Base-by-base conservation (phyloP, 1,140 invertebrate genomes). In the Drosophila funebris region DNA sequence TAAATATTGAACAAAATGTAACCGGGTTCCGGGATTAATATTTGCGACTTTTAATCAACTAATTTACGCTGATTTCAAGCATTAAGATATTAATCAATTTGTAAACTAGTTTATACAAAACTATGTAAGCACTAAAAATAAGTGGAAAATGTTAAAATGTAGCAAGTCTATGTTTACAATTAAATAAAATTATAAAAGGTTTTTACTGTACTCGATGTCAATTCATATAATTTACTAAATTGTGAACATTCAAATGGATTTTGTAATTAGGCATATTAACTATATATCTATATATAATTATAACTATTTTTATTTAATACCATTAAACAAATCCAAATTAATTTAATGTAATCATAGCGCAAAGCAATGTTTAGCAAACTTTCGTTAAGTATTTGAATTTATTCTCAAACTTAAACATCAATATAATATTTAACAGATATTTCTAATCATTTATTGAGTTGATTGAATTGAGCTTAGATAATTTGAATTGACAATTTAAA, bases 351-450 rank as follows among this genome's bases (percentile, higher is more conserved):
- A 44, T 44, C 44, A 48, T 48, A 48, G 44, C 44, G 22, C 44
- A 48, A 48, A 48, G 4, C 22, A 62, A 48, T 58, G 4, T 22
- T 64, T 58, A 22, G 13, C 9, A 31, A 22, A 29, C 29, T 50
- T 37, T 50, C 13, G 36, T 36, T 66, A 39, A n/a, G n/a, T n/a
- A n/a, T n/a, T 39, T 50, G n/a, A 44, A 29, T 41, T 60, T 73
- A 60, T 37, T 73, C 13, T 43, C 54, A 68, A 66, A 57, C 48
- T 63, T 66, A 57, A 64, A 56, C 22, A 39, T 54, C 22, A 54
- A 16, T 54, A 37, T 29, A 37, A 56, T n/a, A 54, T 66, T 50
- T 41, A 57, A 48, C 31, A 71, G 18, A 37, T 8, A 39, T 37
- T 52, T 62, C 18, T 61, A 50, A 57, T 24, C 5, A 16, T 64